Evolutionary conservation across 1,140 invertebrate genomes (phyloP).

Genomic region (Potamilus streckersoni): DNA sequence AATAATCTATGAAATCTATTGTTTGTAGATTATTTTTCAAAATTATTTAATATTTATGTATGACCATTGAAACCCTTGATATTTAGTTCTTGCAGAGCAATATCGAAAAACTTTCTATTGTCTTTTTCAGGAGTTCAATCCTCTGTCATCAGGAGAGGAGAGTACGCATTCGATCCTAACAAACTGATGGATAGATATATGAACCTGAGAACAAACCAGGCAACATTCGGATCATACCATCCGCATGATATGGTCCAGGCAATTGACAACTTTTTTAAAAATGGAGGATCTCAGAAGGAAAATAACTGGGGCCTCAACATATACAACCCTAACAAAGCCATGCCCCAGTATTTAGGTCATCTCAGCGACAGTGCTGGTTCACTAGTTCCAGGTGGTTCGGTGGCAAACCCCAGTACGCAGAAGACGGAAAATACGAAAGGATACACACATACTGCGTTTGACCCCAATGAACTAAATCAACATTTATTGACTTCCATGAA

Average conservation of each 20-base stretch:
- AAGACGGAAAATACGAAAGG: not conserved
- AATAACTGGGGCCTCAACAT: slow-evolving; percentile 16
- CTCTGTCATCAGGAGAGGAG: not conserved
- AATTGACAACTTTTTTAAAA: slow-evolving; percentile 19
- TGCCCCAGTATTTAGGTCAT: slow-evolving; percentile 17
- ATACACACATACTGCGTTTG: not conserved
- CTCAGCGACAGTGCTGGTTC: slow-evolving; percentile 1
- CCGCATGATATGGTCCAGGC: slow-evolving; percentile 24
- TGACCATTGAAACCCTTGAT: no score
- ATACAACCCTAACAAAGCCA: slow-evolving; percentile 30
- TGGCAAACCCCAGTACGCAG: not conserved
- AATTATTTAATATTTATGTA: no score
- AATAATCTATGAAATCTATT: no score
- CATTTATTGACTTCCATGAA: not conserved
- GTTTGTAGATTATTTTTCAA: no score
- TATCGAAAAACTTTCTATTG: not conserved
- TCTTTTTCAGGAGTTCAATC: not conserved
- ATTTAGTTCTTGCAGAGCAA: no score
- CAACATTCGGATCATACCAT: slow-evolving; percentile 27
- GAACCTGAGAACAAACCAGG: slow-evolving; percentile 30
- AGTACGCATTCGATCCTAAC: slow-evolving; percentile 26
- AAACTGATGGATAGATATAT: slow-evolving; percentile 29
- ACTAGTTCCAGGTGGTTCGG: not conserved
- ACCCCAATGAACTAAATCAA: slow-evolving; percentile 15
- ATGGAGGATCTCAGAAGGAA: slow-evolving; percentile 11